Evolutionary conservation across 2,797 vertebrate species (phyloP), one percentile per base, ranked within the genome.

Genomic region (Lepilemur septentrionalis): DNA sequence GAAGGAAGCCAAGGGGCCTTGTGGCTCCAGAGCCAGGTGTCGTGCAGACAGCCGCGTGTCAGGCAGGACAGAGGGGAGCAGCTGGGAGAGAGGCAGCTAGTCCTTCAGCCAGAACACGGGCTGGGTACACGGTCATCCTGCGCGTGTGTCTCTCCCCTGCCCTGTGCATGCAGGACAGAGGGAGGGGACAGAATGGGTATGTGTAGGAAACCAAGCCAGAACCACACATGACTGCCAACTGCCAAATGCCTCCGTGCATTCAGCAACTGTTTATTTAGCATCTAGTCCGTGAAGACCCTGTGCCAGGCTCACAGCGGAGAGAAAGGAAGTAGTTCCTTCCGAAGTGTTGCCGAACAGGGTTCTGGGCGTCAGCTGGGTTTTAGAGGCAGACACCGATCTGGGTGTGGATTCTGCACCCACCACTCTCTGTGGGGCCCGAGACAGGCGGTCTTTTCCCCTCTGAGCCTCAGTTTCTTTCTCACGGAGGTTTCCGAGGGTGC

Each of bases 71-170:
- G 48, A 46, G 18, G 3, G 57, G 28, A n/a, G 15, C 1, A 0
- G 1, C 9, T 0, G 18, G 25, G 30, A 79, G 81, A n/a, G 13
- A n/a, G 48, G 25, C 46, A 15, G n/a, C 12, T 25, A 4, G 4
- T 63, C 84, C 28, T n/a, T 20, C 17, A 30, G 61, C 22, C 4
- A 0, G 35, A 28, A 57, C 35, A 8, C 3, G 50, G 81, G 50
- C 78, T 11, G 32, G 43, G 35, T 6, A 1, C 23, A 10, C 22
- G 0, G 55, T 1, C 0, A 1, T 30, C 61, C 41, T 14, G 11
- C 6, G 30, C 0, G 5, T 41, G 7, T 23, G n/a, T 43, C 35
- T 59, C 72, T 35, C 8, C 67, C 43, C 75, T 32, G 4, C 35
- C 46, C 35, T 38, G 5, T 7, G 12, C 5, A 0, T 23, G 11